Conservation (phyloP, 2,113 vertebrate species). For the Orcinus orca region DNA sequence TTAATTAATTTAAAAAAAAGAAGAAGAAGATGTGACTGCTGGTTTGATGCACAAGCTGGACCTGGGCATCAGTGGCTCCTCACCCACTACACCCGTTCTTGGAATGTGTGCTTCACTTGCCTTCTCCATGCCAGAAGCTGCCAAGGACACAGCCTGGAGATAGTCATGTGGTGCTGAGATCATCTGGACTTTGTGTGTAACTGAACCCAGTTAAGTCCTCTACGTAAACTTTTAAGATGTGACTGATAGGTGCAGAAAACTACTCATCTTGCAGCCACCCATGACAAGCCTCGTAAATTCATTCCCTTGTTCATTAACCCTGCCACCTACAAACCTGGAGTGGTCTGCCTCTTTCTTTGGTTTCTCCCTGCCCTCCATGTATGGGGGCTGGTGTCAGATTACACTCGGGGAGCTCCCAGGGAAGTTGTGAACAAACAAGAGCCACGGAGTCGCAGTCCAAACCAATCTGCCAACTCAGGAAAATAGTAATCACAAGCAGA, state of each 20-base stretch:
- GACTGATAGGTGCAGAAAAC: background rate
- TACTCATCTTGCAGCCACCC: background rate
- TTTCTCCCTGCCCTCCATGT: too few relatives aligned
- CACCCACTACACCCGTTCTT: background rate
- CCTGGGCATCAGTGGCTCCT: background rate
- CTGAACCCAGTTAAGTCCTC: background rate
- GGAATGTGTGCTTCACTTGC: background rate
- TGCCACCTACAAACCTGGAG: background rate
- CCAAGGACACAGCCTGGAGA: background rate
- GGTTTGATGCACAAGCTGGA: background rate
- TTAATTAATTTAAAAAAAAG: too few relatives aligned
- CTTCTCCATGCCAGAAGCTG: background rate
- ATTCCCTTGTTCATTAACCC: background rate
- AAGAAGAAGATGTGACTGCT: background rate
- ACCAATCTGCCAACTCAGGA: background rate
- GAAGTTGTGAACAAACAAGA: background rate
- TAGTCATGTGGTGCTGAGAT: too few relatives aligned
- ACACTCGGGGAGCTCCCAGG: background rate
- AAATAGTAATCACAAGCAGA: background rate
- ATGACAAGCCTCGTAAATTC: background rate
- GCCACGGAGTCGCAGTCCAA: background rate
- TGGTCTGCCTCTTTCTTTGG: background rate
- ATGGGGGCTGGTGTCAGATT: background rate
- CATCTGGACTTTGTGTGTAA: background rate
- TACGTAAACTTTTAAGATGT: background rate